Percentiles rank a stretch among this genome's conserved stretches.
These are phyloP conservation scores for Eilema griseolum DNA, from an alignment of 2,888 invertebrate species.

Conservation along the genomic window DNA sequence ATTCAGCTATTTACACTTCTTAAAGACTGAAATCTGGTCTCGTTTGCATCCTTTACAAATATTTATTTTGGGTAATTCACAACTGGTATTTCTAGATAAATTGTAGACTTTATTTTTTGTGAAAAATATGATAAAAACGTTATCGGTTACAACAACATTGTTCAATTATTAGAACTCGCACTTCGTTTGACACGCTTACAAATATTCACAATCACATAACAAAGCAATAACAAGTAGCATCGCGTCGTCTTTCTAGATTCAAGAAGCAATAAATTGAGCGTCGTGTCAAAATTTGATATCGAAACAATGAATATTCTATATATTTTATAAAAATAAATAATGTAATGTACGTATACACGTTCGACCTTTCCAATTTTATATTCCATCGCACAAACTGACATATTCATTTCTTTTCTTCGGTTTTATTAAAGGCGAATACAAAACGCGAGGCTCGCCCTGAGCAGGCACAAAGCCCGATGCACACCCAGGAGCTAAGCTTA, in stretches of 20 bases:
- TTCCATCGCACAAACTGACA: constrained; percentile 49
- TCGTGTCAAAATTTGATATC: neutral
- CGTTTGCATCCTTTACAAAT: neutral
- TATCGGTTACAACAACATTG: too few species aligned
- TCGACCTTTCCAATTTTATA: constrained; percentile 32
- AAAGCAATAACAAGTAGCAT: neutral
- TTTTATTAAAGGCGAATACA: constrained; percentile 73
- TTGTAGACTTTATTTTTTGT: too few species aligned
- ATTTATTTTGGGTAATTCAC: neutral
- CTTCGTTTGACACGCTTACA: neutral
- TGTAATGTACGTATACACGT: neutral
- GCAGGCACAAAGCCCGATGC: constrained; percentile 67
- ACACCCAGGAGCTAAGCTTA: constrained; percentile 68
- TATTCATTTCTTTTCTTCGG: constrained; percentile 62
- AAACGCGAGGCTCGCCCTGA: constrained; percentile 63
- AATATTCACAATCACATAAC: neutral
- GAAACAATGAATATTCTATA: neutral
- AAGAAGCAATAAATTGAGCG: too few species aligned
- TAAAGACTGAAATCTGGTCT: neutral
- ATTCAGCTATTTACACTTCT: neutral
- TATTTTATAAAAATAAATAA: neutral
- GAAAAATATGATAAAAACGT: too few species aligned
- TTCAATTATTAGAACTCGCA: neutral
- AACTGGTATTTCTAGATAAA: neutral
- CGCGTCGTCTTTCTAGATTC: neutral